A percentile compares a stretch with the other conserved stretches of the same genome.
These are phyloP conservation scores for Augochlora pura DNA, from an alignment of 1,140 invertebrate species.

Conservation along the genomic window DNA sequence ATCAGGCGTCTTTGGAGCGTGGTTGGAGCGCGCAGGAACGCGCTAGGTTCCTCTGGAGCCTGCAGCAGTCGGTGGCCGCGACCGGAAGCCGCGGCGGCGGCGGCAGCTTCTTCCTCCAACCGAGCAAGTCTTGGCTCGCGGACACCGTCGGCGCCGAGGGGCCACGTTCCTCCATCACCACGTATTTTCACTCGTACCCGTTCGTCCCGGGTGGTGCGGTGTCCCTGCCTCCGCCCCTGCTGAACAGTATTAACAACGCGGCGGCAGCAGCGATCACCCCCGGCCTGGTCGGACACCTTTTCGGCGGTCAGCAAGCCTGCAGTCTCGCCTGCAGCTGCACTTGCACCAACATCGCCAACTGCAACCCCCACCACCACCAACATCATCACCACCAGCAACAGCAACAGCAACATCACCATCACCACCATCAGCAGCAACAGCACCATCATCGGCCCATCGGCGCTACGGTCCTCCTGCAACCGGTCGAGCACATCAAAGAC, in stretches of 20 bases:
- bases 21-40: slow-evolving; percentile 54
- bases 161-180: slow-evolving; percentile 76
- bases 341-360: slow-evolving; percentile 71
- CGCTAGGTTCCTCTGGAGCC: slow-evolving; percentile 54
- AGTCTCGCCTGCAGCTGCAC: slow-evolving; percentile 75
- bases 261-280: slow-evolving; percentile 71
- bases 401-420: slow-evolving; percentile 66
- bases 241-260: slow-evolving; percentile 63
- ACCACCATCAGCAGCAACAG: slow-evolving; percentile 67
- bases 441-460: slow-evolving; percentile 66
- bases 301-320: slow-evolving; percentile 72
- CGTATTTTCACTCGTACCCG: slow-evolving; percentile 81
- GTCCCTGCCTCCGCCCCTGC: slow-evolving; percentile 72
- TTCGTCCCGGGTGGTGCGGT: slow-evolving; percentile 79
- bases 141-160: slow-evolving; percentile 67
- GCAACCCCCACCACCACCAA: slow-evolving; percentile 65
- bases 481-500: slow-evolving; percentile 78
- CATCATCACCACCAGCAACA: slow-evolving; percentile 68
- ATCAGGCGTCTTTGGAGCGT: slow-evolving; percentile 52
- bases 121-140: slow-evolving; percentile 62
- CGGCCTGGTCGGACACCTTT: slow-evolving; percentile 73
- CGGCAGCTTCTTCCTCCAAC: slow-evolving; percentile 54
- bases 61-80: slow-evolving; percentile 59
- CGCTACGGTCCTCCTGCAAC: slow-evolving; percentile 76
- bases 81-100: slow-evolving; percentile 28